Conservation (phyloP, 2,888 invertebrate genomes). For the Plemyria rubiginata region DNA sequence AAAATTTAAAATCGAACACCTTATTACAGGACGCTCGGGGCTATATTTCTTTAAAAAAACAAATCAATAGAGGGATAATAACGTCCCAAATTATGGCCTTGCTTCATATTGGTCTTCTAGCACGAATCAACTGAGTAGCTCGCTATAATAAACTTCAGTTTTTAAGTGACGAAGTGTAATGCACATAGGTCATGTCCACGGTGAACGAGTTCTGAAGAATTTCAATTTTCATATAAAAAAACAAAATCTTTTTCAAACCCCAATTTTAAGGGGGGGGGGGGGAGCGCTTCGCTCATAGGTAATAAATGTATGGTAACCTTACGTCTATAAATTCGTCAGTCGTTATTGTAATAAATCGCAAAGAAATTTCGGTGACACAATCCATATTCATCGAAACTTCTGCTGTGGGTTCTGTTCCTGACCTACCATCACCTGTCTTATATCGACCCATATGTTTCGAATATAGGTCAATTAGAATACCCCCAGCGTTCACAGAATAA, state of each 20-base stretch:
- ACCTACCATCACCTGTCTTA: conserved; percentile 76
- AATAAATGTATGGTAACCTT: too few relatives aligned
- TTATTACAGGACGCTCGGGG: conserved; percentile 70
- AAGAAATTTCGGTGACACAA: background rate
- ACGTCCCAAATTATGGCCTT: conserved; percentile 70
- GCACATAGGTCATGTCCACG: too few relatives aligned
- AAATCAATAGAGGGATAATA: conserved; percentile 76
- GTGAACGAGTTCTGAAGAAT: too few relatives aligned
- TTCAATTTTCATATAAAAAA: too few relatives aligned
- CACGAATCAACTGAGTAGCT: background rate
- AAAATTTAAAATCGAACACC: conserved; percentile 70
- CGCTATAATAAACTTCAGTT: too few relatives aligned
- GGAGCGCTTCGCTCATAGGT: too few relatives aligned
- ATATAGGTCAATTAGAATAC: conserved; percentile 73
- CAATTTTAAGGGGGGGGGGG: too few relatives aligned
- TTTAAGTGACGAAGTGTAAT: too few relatives aligned
- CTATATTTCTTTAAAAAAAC: conserved; percentile 63
- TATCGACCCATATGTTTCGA: conserved; percentile 71
- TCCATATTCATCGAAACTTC: conserved; percentile 38
- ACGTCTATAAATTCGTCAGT: too few relatives aligned
- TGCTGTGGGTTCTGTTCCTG: conserved; percentile 54
- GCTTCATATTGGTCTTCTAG: conserved; percentile 35
- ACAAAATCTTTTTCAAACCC: too few relatives aligned
- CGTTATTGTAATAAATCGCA: background rate
- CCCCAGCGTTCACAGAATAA: background rate